A percentile compares a stretch with the other conserved stretches of the same genome.
Evolutionary conservation across 2,797 vertebrate genomes (phyloP).

Genomic region (Pagetopsis macropterus): DNA sequence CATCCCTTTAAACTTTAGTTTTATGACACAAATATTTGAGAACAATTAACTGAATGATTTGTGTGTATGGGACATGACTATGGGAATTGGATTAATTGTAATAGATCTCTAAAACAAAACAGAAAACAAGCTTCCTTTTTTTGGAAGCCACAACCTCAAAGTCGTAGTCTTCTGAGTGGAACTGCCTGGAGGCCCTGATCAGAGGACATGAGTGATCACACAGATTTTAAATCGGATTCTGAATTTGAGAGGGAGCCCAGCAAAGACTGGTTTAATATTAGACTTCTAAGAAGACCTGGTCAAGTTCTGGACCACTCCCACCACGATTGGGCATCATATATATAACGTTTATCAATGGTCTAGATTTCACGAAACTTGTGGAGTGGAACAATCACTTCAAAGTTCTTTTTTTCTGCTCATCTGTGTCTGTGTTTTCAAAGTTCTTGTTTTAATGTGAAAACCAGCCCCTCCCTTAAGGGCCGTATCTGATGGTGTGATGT

Average conservation of each 20-base stretch:
- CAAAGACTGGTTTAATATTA: slow-evolving; percentile 8
- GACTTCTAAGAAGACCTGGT: slow-evolving; percentile 11
- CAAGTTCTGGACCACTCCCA: background rate
- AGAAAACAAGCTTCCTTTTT: background rate
- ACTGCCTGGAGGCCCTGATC: slow-evolving; percentile 21
- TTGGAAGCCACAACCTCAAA: slow-evolving; percentile 20
- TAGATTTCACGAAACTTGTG: background rate
- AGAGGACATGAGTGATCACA: slow-evolving; percentile 32
- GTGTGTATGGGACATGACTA: background rate
- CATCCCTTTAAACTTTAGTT: background rate
- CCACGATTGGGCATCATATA: background rate
- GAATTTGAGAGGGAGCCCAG: background rate
- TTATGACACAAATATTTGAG: background rate
- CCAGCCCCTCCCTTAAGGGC: too few species aligned
- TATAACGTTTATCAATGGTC: background rate
- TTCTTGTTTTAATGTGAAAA: too few species aligned
- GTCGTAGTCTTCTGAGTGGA: background rate
- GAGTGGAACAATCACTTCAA: too few species aligned
- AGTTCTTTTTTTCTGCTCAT: too few species aligned
- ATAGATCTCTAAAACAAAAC: background rate
- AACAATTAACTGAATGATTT: background rate
- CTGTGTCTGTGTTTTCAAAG: too few species aligned
- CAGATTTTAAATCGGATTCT: slow-evolving; percentile 35
- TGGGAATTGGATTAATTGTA: background rate
- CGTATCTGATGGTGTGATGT: too few species aligned